Conservation (phyloP, 2,797 vertebrate genomes). For the Rhabdophis nuchalis region DNA sequence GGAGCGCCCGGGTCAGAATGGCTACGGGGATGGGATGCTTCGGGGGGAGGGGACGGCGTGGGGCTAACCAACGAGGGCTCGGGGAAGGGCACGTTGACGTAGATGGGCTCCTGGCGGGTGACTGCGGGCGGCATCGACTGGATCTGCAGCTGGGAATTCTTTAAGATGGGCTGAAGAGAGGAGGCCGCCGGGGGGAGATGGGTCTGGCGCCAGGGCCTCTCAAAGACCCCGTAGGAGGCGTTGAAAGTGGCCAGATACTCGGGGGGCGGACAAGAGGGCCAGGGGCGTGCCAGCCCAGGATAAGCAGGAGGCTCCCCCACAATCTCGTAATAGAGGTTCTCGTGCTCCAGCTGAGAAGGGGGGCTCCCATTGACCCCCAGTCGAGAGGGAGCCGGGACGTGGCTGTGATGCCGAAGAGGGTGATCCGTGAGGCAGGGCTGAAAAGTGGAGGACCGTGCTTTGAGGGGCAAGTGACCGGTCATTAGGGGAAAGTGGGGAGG, state of each 20-base stretch:
- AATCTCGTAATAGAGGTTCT: slow-evolving; percentile 79
- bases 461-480: background rate
- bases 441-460: background rate
- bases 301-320: slow-evolving; percentile 62
- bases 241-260: slow-evolving; percentile 58
- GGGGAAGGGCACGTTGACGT: slow-evolving; percentile 69
- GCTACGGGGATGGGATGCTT: slow-evolving; percentile 38
- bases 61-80: slow-evolving; percentile 22
- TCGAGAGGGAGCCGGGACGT: background rate
- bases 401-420: background rate
- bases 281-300: slow-evolving; percentile 53
- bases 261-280: slow-evolving; percentile 59
- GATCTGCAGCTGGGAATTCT: slow-evolving; percentile 68
- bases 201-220: slow-evolving; percentile 50
- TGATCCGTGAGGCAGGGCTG: background rate
- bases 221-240: slow-evolving; percentile 64
- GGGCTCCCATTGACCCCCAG: background rate
- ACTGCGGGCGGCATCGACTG: slow-evolving; percentile 41
- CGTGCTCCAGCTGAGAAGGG: slow-evolving; percentile 30
- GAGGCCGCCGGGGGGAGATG: slow-evolving; percentile 53
- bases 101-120: slow-evolving; percentile 70
- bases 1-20: slow-evolving; percentile 8
- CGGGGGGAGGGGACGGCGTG: slow-evolving; percentile 36
- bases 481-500: slow-evolving; percentile 5
- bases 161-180: slow-evolving; percentile 64